Base-by-base conservation (phyloP, 2,888 invertebrate species). In the Shargacucullia verbasci region DNA sequence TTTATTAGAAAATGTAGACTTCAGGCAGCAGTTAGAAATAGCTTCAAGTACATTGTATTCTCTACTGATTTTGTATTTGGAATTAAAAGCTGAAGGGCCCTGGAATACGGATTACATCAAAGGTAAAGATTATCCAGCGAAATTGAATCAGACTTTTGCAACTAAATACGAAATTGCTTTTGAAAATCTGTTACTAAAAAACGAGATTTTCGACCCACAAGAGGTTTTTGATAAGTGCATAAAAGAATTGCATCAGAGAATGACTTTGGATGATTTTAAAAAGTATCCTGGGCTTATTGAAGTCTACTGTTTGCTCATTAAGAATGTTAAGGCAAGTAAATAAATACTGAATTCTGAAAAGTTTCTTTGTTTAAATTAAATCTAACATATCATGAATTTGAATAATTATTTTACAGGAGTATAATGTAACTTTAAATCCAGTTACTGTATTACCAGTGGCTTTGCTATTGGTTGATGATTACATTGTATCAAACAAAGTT, bases 391-490 rank as follows among this genome's bases (percentile, higher is more conserved):
- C 7, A 9, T 29, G 7, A 20, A 29, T 29, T 7, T 44, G 1
- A 0, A 37, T 53, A 15, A 39, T 46, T 41, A 29, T 1, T 63
- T 91, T 86, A 29, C 80, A 92, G 92, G 70, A 79, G 9, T 90
- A 82, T 59, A 80, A 84, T 50, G 65, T 90, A 1, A 59, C 39
- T 31, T 34, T 89, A 12, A 84, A 82, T 47, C 83, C 88, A 31
- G 70, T 82, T 3, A 82, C 82, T 46, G 76, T 87, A 29, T 76
- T 92, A 57, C 91, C 92, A 15, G 70, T 87, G 25, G 76, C 88
- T 33, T 69, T 94, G 25, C 70, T 89, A 13, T 73, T 93, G 8
- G 85, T 89, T 48, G 91, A 93, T 67, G 93, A 94, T 63, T 88
- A 84, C 63, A 73, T 83, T 8, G 60, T 59, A 29, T 58, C 60